Evolutionary conservation across 30 jellyfish, hydroid and myxozoan genomes (phyloP).

Genomic region (Aurelia sp.): DNA sequence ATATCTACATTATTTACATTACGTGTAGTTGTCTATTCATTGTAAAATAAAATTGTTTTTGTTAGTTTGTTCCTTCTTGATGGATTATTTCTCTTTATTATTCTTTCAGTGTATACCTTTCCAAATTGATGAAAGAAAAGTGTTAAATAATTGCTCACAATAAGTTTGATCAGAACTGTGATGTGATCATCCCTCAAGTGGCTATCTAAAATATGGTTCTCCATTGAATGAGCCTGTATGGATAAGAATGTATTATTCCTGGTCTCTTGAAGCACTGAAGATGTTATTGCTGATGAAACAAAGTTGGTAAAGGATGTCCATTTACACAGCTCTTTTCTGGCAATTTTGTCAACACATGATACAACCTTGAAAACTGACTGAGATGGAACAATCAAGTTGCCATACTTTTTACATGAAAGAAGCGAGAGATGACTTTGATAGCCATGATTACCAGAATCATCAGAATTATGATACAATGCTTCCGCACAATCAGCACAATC

Average conservation of each 20-base stretch:
- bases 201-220: slow-evolving; percentile 9
- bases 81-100: background rate
- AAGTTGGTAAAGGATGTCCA: background rate
- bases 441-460: slow-evolving; percentile 7
- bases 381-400: slow-evolving; percentile 40
- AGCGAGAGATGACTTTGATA: background rate
- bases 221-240: slow-evolving; percentile 17
- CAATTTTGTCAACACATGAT: background rate
- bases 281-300: background rate
- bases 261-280: slow-evolving; percentile 3
- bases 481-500: slow-evolving; percentile 29
- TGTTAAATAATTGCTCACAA: background rate
- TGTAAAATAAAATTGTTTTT: background rate
- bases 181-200: slow-evolving; percentile 39
- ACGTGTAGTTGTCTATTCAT: background rate
- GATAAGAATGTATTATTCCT: slow-evolving; percentile 17
- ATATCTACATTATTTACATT: background rate
- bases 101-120: background rate
- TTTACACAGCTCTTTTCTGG: slow-evolving; percentile 4
- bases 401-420: slow-evolving; percentile 25
- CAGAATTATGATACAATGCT: background rate
- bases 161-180: slow-evolving; percentile 20
- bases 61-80: slow-evolving; percentile 2
- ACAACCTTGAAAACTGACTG: slow-evolving; percentile 17
- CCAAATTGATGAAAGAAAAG: slow-evolving; percentile 15